Conservation (phyloP, 2,888 invertebrate species). For the Tipula unca region DNA sequence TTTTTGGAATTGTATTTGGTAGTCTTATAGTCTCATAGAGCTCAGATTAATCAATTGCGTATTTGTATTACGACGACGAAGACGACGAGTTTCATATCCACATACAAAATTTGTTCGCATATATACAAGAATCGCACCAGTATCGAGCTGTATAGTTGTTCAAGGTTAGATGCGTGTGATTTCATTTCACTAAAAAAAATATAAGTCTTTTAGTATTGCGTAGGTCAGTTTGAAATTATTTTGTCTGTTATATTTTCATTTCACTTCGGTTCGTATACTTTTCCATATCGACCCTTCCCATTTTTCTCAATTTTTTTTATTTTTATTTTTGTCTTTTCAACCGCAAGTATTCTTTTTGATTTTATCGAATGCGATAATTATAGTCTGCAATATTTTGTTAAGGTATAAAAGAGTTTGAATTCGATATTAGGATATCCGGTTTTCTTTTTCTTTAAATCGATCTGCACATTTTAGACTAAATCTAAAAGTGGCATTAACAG, state of each 20-base stretch:
- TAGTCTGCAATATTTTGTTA: too few relatives aligned
- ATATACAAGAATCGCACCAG: not conserved
- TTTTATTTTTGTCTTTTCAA: too few relatives aligned
- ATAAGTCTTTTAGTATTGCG: not conserved
- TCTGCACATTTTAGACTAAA: too few relatives aligned
- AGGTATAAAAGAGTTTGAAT: too few relatives aligned
- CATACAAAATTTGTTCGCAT: not conserved
- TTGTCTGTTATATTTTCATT: not conserved
- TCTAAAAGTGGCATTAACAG: too few relatives aligned
- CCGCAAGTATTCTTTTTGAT: too few relatives aligned
- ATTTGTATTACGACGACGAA: not conserved
- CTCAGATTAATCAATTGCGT: not conserved
- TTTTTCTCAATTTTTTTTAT: not conserved
- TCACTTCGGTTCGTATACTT: not conserved
- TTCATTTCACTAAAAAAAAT: not conserved
- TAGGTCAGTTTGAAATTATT: not conserved
- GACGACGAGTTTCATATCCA: not conserved
- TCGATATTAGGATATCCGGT: too few relatives aligned
- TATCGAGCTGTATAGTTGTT: not conserved
- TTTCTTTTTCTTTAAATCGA: too few relatives aligned
- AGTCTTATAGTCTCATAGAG: not conserved
- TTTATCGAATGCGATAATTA: too few relatives aligned
- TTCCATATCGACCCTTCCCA: not conserved
- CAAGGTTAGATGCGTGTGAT: not conserved
- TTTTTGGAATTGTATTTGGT: not conserved